A percentile compares a stretch with the other conserved stretches of the same genome.
These are phyloP conservation scores for Rhorus exstirpatorius DNA, from an alignment of 2,888 invertebrate genomes.

Conservation along the genomic window DNA sequence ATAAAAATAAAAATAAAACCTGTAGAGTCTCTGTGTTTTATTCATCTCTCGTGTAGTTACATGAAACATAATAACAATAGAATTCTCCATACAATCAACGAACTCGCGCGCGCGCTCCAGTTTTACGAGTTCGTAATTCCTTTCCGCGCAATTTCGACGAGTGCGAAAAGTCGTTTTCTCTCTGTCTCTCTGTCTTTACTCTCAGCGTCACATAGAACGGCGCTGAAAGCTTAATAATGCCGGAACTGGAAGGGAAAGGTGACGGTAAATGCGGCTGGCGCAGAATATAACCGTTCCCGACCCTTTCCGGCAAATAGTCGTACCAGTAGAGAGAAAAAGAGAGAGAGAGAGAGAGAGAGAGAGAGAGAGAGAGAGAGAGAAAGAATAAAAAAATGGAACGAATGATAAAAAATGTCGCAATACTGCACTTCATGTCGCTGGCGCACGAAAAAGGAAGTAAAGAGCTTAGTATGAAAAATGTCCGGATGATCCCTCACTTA, in stretches of 20 bases:
- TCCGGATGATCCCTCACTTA: slow-evolving; percentile 79
- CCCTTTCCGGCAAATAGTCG: slow-evolving; percentile 33
- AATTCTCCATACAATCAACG: slow-evolving; percentile 56
- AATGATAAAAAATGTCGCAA: slow-evolving; percentile 61
- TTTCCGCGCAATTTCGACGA: slow-evolving; percentile 79
- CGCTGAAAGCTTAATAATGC: slow-evolving; percentile 67
- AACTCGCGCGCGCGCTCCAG: slow-evolving; percentile 19
- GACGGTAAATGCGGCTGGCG: slow-evolving; percentile 68
- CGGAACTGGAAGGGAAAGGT: slow-evolving; percentile 71
- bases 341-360: not conserved
- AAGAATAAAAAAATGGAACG: slow-evolving; percentile 63
- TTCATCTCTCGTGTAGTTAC: slow-evolving; percentile 13
- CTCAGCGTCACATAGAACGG: slow-evolving; percentile 41
- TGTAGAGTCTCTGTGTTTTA: slow-evolving; percentile 11
- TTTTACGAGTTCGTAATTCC: slow-evolving; percentile 78
- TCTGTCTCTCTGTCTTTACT: slow-evolving; percentile 38
- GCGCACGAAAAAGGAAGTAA: slow-evolving; percentile 69
- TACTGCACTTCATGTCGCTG: slow-evolving; percentile 46
- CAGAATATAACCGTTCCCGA: slow-evolving; percentile 64
- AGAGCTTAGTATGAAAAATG: slow-evolving; percentile 82
- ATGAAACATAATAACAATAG: slow-evolving; percentile 49
- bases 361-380: slow-evolving; percentile 46
- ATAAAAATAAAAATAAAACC: not conserved
- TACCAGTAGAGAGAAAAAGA: slow-evolving; percentile 34
- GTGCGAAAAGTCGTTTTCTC: slow-evolving; percentile 67